Evolutionary conservation across 2,797 vertebrate species (phyloP), one percentile per base, ranked within the genome.

Genomic region (Harpagifer antarcticus): DNA sequence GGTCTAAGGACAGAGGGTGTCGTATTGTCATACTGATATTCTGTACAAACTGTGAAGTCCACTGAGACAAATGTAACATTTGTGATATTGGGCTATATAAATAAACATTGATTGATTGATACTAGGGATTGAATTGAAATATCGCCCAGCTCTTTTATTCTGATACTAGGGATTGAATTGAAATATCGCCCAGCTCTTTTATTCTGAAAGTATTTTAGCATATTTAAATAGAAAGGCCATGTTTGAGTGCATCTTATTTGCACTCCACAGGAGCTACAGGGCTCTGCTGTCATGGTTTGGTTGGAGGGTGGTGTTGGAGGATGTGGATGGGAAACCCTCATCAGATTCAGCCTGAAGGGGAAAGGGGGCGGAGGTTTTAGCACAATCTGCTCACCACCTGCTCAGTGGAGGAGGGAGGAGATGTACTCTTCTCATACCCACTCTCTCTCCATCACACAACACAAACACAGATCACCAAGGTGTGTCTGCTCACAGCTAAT

Each of bases 341-440:
- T 71, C 68, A 82, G 65, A 76, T 45, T 74, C 59, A 58, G 76
- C 80, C 82, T 66, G 58, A 61, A 52, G 70, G 60, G 59, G 11
- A 27, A 42, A 57, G 47, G 68, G 65, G 64, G 76, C 0, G 70
- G 76, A 68, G 80, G 56, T 69, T 77, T 84, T 15, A 52, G 5
- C 79, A 76, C 86, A 92, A 88, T 91, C 89, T 91, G 91, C 64
- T 88, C 86, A 81, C 87, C 89, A 91, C 86, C 89, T 91, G 88
- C 82, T 91, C 82, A 33, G 58, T 20, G 42, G 69, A 75, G 57
- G 54, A 54, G 58, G 74, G 70, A 50, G 63, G 71, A 47, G 64
- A 55, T 65, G 56, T 12, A 27, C 52, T 66, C 49, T 40, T 60
- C 58, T 71, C 57, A 63, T 20, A 74, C 64, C 82, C 57, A 12